Evolutionary conservation across 2,113 vertebrate genomes (phyloP).

Genomic region (Peucedramus taeniatus): DNA sequence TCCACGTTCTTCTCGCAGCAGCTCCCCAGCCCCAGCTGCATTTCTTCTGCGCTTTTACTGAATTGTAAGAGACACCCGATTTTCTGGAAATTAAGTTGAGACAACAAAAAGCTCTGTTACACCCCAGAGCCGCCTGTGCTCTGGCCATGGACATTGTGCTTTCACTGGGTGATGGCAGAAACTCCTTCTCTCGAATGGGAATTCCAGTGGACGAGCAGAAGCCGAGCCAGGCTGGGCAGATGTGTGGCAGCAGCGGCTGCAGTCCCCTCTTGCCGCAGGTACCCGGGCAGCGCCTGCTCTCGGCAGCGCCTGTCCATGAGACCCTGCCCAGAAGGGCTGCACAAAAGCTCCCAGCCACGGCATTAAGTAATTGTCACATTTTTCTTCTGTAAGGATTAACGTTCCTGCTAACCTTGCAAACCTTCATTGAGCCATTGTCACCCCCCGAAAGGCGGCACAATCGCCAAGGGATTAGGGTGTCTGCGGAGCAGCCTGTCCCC

Average conservation of each 20-base stretch:
- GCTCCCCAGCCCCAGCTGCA: neutral
- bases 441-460: slow-evolving; percentile 63
- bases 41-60: neutral
- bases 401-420: slow-evolving; percentile 74
- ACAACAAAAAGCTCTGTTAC: neutral
- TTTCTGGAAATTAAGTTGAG: neutral
- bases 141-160: neutral
- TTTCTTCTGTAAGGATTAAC: slow-evolving; percentile 69
- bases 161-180: neutral
- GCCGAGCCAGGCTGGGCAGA: neutral
- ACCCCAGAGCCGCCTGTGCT: neutral
- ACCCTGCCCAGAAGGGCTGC: neutral
- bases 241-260: neutral
- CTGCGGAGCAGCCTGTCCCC: slow-evolving; percentile 70
- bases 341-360: slow-evolving; percentile 27
- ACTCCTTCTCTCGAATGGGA: neutral
- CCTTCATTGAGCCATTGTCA: slow-evolving; percentile 61
- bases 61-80: neutral
- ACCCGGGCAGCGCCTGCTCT: neutral
- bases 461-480: slow-evolving; percentile 72
- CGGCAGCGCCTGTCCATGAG: neutral
- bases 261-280: neutral
- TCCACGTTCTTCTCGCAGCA: rapidly evolving
- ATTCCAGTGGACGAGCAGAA: neutral
- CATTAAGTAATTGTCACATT: slow-evolving; percentile 65